Evolutionary conservation across 2,888 invertebrate species (phyloP), one percentile per base, ranked within the genome.

Genomic region (Chrysomela aeneicollis): DNA sequence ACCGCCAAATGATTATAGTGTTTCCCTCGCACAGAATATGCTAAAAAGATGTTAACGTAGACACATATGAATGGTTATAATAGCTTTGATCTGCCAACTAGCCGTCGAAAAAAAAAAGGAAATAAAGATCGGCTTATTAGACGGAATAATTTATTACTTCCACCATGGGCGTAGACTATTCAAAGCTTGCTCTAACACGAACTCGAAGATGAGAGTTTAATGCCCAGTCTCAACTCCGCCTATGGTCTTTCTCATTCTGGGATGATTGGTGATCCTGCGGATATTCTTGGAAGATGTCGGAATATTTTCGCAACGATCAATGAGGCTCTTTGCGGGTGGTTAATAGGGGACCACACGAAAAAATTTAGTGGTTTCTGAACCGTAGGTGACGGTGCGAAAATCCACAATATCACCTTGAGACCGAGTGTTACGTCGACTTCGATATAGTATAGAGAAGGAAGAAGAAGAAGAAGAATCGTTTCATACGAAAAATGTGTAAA

Each of bases 11-110:
- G 50, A 55, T 53, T 59, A 64, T 64, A 55, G 66, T 61, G 68
- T 64, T 63, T 61, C 60, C 59, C 53, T 58, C 53, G 63, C 68
- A 64, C 66, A 57, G 64, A 64, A 68, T 61, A 66, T 66, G 66
- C 60, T 64, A 63, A 61, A 65, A 68, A 65, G 59, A 65, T 60
- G 63, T 63, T 68, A 68, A 63, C 65, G 58, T 35, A 63, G 63
- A 68, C 68, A 65, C 68, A 68, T 68, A 68, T 65, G 63, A 68
- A 68, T 68, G 63, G 61, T 67, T 62, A 64, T 64, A 62, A 67
- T 62, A 62, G 52, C 59, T 62, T 50, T 61, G 8, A 62, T 62
- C 59, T 57, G 61, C 58, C 60, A 15, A 42, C 42, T 15, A 42
- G 42, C 42, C 42, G 42, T 15, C 50, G 52, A 15, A 57, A 49